Conservation (phyloP, 2,888 invertebrate genomes). For the Salticus scenicus region DNA sequence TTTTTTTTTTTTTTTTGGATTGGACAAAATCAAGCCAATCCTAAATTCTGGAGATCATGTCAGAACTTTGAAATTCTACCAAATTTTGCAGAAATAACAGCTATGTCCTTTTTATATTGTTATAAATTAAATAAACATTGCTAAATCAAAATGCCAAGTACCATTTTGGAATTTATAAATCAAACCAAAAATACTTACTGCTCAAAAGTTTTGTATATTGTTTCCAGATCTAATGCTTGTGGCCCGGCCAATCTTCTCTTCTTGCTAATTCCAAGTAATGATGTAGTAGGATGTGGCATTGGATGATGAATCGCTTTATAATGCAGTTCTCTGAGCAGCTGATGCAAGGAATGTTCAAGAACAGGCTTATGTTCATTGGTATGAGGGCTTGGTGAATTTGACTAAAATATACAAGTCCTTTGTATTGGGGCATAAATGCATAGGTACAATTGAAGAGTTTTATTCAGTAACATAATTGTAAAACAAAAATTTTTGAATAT, state of each 20-base stretch:
- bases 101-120: too few relatives aligned
- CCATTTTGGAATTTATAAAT: too few relatives aligned
- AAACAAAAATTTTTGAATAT: too few relatives aligned
- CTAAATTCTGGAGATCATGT: too few relatives aligned
- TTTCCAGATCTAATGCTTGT: slow-evolving; percentile 89
- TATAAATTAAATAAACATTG: too few relatives aligned
- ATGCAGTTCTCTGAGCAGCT: slow-evolving; percentile 92
- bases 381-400: slow-evolving; percentile 70
- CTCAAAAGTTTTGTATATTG: slow-evolving; percentile 91
- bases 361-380: slow-evolving; percentile 91
- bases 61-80: too few relatives aligned
- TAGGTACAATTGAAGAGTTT: too few relatives aligned
- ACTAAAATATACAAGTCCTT: neutral
- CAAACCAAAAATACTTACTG: slow-evolving; percentile 77
- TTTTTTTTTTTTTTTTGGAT: too few relatives aligned
- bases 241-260: slow-evolving; percentile 93
- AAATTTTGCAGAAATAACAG: too few relatives aligned
- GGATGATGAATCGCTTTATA: slow-evolving; percentile 94
- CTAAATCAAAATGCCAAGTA: too few relatives aligned
- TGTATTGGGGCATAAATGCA: neutral
- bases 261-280: slow-evolving; percentile 94
- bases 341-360: slow-evolving; percentile 96
- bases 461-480: too few relatives aligned
- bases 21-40: too few relatives aligned
- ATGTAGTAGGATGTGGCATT: slow-evolving; percentile 92